These are phyloP conservation scores for Apamea crenata DNA, from an alignment of 2,888 invertebrate species.

Conservation along the genomic window DNA sequence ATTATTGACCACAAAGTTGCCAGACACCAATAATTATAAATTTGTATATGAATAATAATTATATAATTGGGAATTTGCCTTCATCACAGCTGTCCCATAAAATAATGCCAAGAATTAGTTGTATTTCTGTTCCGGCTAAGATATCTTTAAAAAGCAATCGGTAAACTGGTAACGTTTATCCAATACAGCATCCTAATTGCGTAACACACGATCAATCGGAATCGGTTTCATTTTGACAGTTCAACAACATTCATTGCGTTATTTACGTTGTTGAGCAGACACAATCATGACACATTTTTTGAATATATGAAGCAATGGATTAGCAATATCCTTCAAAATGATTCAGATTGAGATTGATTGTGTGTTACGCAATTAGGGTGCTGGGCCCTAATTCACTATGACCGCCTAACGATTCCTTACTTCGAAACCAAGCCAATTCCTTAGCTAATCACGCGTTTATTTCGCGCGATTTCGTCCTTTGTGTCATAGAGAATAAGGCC, in stretches of 20 bases:
- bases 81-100: background rate
- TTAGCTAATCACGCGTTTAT: background rate
- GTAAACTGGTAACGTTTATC: background rate
- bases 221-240: too few species aligned
- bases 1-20: background rate
- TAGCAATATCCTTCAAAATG: too few species aligned
- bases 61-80: background rate
- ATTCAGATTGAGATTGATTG: too few species aligned
- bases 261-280: too few species aligned
- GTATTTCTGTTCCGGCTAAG: background rate
- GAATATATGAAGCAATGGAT: too few species aligned
- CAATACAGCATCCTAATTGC: too few species aligned
- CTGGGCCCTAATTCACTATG: background rate
- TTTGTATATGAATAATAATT: too few species aligned
- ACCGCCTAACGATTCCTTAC: background rate
- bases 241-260: too few species aligned
- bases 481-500: background rate
- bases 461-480: background rate
- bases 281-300: too few species aligned
- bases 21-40: background rate
- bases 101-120: constrained; percentile 1
- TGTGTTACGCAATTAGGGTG: too few species aligned
- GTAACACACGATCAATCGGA: too few species aligned
- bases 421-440: background rate
- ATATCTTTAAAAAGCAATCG: background rate